phyloP scores from a whole-genome alignment of 2,888 invertebrate genomes.

The Eupithecia pulchellata region DNA sequence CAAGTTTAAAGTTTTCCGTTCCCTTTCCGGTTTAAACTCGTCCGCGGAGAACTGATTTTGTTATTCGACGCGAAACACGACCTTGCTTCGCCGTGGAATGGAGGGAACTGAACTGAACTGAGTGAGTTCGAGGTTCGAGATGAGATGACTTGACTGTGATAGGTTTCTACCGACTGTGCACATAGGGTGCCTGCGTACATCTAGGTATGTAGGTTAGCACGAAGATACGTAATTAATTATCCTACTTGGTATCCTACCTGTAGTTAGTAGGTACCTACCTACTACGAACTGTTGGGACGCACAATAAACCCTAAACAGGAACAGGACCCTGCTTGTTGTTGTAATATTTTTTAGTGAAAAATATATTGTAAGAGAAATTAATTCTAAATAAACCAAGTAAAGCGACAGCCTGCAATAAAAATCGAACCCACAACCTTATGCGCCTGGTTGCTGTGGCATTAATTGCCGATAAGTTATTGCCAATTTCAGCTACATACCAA shows the following conservation, averaged over 20 bases:
- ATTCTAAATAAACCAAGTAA: too few species aligned
- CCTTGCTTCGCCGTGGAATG: conserved; percentile 29
- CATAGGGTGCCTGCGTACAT: neutral
- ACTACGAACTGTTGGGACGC: too few species aligned
- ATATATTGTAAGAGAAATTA: too few species aligned
- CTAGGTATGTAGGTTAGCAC: neutral
- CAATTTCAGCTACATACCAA: neutral
- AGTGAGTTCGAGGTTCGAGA: neutral
- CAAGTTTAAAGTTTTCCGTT: neutral
- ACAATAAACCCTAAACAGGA: too few species aligned
- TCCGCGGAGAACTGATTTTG: conserved; percentile 31
- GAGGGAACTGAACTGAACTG: conserved; percentile 36
- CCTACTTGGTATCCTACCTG: too few species aligned
- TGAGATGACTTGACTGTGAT: neutral
- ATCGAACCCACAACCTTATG: neutral
- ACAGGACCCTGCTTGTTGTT: too few species aligned
- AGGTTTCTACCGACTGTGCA: neutral
- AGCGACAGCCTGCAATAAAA: neutral
- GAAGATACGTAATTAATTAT: neutral
- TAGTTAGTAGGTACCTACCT: too few species aligned
- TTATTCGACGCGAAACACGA: conserved; percentile 25
- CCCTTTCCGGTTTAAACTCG: conserved; percentile 11
- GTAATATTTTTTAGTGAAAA: too few species aligned
- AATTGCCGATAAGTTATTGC: neutral
- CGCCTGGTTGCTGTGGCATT: neutral